phyloP scores from a whole-genome alignment of 2,888 invertebrate species.

The Drosophila pullipes region DNA sequence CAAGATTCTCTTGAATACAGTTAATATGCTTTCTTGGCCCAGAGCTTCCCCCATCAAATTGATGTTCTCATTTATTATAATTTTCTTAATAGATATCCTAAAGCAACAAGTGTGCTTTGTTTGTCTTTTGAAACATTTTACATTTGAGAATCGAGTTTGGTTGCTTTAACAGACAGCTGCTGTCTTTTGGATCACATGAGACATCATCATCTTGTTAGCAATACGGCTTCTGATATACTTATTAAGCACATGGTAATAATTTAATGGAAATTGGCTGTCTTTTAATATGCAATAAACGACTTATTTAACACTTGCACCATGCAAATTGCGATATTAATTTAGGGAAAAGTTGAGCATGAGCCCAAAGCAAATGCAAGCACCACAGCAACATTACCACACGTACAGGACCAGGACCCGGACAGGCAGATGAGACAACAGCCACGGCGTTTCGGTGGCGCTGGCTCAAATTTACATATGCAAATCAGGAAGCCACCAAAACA shows the following conservation, averaged over 20 bases:
- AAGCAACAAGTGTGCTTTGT: not conserved
- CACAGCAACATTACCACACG: slow-evolving; percentile 9
- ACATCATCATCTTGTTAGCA: slow-evolving; percentile 72
- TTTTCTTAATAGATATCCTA: not conserved
- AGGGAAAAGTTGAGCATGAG: slow-evolving; percentile 57
- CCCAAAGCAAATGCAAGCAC: slow-evolving; percentile 38
- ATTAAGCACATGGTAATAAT: slow-evolving; percentile 63
- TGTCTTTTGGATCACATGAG: slow-evolving; percentile 45
- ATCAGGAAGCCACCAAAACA: slow-evolving; percentile 53
- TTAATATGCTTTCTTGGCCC: not conserved
- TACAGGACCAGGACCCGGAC: slow-evolving; percentile 18
- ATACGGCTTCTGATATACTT: slow-evolving; percentile 53
- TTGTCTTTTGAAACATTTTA: not conserved
- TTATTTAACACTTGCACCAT: slow-evolving; percentile 77
- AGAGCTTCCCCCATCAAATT: not conserved
- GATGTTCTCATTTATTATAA: not conserved
- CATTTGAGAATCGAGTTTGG: not conserved
- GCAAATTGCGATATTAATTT: slow-evolving; percentile 78
- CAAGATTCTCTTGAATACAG: not conserved
- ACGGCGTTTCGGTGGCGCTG: slow-evolving; percentile 27
- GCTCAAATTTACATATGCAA: slow-evolving; percentile 75
- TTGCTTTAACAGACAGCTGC: not conserved
- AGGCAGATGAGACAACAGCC: not conserved
- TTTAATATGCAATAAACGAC: slow-evolving; percentile 80
- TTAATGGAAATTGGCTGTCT: slow-evolving; percentile 74